A percentile compares a stretch with the other conserved stretches of the same genome.
These are phyloP conservation scores for Cnemophilus loriae DNA, from an alignment of 2,113 vertebrate species.

Conservation along the genomic window DNA sequence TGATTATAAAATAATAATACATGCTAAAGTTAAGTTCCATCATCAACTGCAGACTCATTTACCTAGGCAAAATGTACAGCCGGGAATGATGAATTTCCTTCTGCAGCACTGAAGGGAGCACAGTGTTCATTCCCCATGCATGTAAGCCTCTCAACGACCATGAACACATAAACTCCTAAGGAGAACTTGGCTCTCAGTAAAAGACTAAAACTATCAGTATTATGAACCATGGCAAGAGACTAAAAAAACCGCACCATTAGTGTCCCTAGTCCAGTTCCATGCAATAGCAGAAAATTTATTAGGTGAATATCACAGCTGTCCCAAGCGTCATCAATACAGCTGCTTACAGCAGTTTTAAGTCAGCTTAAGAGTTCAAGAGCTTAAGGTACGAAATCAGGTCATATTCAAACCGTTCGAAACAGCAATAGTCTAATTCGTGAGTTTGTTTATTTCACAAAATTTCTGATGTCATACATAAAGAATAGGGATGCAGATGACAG, in stretches of 20 bases:
- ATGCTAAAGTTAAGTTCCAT: not conserved
- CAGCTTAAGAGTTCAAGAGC: not conserved
- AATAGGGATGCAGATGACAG: not conserved
- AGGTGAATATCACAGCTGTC: not conserved
- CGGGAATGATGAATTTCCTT: not conserved
- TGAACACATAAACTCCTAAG: not conserved
- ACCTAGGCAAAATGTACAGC: not conserved
- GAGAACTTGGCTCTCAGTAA: not conserved
- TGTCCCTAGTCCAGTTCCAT: not conserved
- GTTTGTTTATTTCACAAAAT: not conserved
- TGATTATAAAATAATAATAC: not conserved
- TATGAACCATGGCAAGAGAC: not conserved
- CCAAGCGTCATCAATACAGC: not conserved
- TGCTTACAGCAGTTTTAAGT: not conserved
- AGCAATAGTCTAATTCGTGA: not conserved
- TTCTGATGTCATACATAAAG: not conserved
- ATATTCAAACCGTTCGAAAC: not conserved
- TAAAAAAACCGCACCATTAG: not conserved
- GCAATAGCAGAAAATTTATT: not conserved
- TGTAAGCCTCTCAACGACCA: not conserved
- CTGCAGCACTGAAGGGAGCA: not conserved
- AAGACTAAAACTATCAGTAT: not conserved
- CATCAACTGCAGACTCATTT: not conserved
- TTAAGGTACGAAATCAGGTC: not conserved
- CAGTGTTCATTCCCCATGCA: rapidly evolving